Base-by-base conservation (phyloP, 2,888 invertebrate genomes). In the Brachycybe producta region DNA sequence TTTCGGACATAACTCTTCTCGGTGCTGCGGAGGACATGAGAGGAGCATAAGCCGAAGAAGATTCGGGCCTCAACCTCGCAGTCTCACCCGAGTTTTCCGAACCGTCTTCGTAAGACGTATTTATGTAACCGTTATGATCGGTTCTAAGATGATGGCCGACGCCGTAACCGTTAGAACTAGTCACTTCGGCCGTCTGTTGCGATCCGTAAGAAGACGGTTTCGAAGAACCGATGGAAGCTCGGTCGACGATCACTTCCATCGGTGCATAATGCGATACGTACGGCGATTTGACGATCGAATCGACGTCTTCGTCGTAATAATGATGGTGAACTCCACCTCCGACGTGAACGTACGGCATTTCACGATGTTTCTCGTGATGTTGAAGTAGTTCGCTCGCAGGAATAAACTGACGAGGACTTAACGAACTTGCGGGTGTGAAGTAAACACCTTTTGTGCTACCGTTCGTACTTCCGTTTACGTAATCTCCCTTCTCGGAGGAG, bases 321-420 rank as follows among this genome's bases (percentile, higher is more conserved):
- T 48, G 40, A 24, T 40, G 19, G 17, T 17, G 24, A 27, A 30
- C 24, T 15, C 17, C 17, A 30, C 40, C 40, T 5, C 27, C 30
- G 34, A 19, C 34, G 42, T 27, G 15, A 4, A 15, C 28, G 21
- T 43, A 34, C 8, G 28, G 15, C 7, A 17, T 13, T 4, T 26
- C 23, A 13, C 30, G 30, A 34, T 52, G 63, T 42, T 73, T 63
- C 59, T 76, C 75, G 58, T 76, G 75, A 58, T 75, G 75, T 56
- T 73, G 73, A 1, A 77, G 62, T 11, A 77, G 63, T 57, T 77
- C 75, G 3, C 74, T 73, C 2, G 76, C 76, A 24, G 73, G 74
- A 76, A 1, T 57, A 52, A 73, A 74, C 57, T 74, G 75, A 59
- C 70, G 74, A 0, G 74, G 75, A 55, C 71, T 73, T 28, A 74